phyloP scores from a whole-genome alignment of 2,797 vertebrate genomes.

The Bradypodion ventrale region DNA sequence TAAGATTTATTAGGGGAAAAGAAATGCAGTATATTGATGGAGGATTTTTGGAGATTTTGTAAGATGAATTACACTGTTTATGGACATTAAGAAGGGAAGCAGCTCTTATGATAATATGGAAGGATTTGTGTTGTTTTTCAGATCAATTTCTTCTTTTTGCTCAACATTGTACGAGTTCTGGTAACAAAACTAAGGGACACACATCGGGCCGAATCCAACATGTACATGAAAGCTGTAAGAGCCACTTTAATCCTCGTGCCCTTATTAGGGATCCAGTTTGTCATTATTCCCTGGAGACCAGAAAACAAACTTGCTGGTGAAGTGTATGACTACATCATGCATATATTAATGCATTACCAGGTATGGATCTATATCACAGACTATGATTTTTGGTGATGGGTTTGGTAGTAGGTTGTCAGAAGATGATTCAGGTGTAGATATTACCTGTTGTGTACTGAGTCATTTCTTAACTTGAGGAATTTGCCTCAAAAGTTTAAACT shows the following conservation, averaged over 20 bases:
- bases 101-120: background rate
- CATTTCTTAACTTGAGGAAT: no score
- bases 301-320: slow-evolving; percentile 91
- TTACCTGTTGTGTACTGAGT: no score
- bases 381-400: background rate
- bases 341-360: slow-evolving; percentile 97
- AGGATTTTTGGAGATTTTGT: background rate
- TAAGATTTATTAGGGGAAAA: background rate
- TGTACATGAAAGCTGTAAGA: slow-evolving; percentile 99
- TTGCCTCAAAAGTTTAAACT: no score
- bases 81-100: background rate
- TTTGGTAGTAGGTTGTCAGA: slow-evolving; percentile 16
- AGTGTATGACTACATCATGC: slow-evolving; percentile 96
- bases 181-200: slow-evolving; percentile 93
- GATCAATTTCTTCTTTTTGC: slow-evolving; percentile 97
- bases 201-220: slow-evolving; percentile 90
- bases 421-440: no score
- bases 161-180: slow-evolving; percentile 94
- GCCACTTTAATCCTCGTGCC: slow-evolving; percentile 96
- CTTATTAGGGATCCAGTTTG: slow-evolving; percentile 94
- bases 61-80: background rate
- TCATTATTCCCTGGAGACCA: slow-evolving; percentile 96
- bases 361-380: slow-evolving; percentile 67
- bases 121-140: slow-evolving; percentile 63
- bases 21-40: background rate